Evolutionary conservation across 2,888 invertebrate species (phyloP).

Genomic region (Drosophila birchii): DNA sequence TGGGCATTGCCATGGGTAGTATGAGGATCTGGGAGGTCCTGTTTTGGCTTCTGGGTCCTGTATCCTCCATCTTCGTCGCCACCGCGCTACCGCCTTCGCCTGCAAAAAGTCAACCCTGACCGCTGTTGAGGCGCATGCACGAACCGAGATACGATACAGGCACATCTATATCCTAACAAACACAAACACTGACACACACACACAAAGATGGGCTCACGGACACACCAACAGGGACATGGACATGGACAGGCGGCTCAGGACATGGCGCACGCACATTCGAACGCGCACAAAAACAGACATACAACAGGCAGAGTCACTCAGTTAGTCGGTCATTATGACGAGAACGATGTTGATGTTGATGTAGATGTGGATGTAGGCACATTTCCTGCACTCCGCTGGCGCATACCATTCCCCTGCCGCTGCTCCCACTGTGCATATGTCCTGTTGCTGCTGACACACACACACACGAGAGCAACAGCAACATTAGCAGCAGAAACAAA

Average conservation of each 20-base stretch:
- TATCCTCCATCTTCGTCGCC: slow-evolving; percentile 20
- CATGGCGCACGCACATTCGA: slow-evolving; percentile 18
- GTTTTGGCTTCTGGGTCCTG: slow-evolving; percentile 23
- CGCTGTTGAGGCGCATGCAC: slow-evolving; percentile 73
- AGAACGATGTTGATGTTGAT: slow-evolving; percentile 29
- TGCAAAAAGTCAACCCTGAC: slow-evolving; percentile 76
- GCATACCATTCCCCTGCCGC: slow-evolving; percentile 8
- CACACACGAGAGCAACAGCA: slow-evolving; percentile 39
- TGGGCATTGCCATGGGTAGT: slow-evolving; percentile 1
- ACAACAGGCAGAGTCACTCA: slow-evolving; percentile 48
- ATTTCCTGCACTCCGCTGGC: slow-evolving; percentile 9
- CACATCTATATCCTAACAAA: slow-evolving; percentile 18
- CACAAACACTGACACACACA: slow-evolving; percentile 22
- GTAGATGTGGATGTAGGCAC: slow-evolving; percentile 11
- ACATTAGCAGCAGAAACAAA: slow-evolving; percentile 36
- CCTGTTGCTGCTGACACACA: slow-evolving; percentile 71
- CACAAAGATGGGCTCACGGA: slow-evolving; percentile 3
- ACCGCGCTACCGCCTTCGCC: slow-evolving; percentile 1
- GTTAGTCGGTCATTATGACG: slow-evolving; percentile 75
- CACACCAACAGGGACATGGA: slow-evolving; percentile 3
- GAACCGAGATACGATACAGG: slow-evolving; percentile 55
- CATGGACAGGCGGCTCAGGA: slow-evolving; percentile 1
- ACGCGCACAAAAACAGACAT: slow-evolving; percentile 38
- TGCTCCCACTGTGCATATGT: slow-evolving; percentile 52
- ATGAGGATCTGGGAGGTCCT: slow-evolving; percentile 20